Conservation (phyloP, 1,140 invertebrate species). For the Oncopeltus fasciatus region DNA sequence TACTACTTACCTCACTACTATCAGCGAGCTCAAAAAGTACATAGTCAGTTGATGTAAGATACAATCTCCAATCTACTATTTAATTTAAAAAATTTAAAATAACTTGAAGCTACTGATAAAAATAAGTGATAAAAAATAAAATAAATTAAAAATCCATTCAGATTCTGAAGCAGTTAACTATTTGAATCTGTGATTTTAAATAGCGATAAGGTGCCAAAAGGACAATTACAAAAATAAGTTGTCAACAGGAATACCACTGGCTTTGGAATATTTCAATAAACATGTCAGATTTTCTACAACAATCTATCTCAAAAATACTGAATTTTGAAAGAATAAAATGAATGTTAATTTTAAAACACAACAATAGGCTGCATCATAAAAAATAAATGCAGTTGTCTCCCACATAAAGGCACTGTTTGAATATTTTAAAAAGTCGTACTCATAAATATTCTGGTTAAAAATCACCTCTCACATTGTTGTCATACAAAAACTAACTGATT, state of each 20-base stretch:
- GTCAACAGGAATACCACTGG: not conserved
- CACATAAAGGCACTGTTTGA: conserved; percentile 9
- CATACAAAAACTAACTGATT: conserved; percentile 3
- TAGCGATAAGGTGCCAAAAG: conserved; percentile 1
- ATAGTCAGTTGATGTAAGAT: not conserved
- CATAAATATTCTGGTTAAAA: not conserved
- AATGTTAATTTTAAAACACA: not conserved
- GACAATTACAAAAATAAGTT: not conserved
- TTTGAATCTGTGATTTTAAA: not conserved
- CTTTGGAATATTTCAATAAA: not conserved
- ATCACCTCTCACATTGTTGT: not conserved
- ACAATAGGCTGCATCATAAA: conserved; percentile 5
- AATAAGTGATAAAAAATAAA: not conserved
- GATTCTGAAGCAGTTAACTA: not conserved
- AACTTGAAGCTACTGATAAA: not conserved
- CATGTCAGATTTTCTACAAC: not conserved
- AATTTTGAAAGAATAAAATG: not conserved
- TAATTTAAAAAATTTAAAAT: not conserved
- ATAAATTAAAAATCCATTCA: conserved; percentile 7
- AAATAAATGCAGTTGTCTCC: conserved; percentile 13
- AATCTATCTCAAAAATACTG: not conserved
- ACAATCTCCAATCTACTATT: not conserved
- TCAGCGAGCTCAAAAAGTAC: conserved; percentile 7
- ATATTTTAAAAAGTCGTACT: conserved; percentile 5
- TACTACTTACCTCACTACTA: conserved; percentile 11